phyloP scores from a whole-genome alignment of 2,888 invertebrate genomes.

The Cyclophora albipunctata region DNA sequence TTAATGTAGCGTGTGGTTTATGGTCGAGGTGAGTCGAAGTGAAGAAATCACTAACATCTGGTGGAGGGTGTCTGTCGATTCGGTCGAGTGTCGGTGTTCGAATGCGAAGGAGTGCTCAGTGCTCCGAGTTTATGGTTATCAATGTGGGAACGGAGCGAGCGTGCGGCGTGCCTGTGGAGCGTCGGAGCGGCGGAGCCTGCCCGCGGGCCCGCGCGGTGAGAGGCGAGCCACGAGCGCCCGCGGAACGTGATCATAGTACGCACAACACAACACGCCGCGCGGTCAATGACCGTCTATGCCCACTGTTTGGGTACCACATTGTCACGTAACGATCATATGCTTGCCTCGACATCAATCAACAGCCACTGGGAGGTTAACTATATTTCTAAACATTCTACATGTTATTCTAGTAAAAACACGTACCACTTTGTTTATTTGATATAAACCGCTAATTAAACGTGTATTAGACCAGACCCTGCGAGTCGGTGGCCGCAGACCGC shows the following conservation, averaged over 20 bases:
- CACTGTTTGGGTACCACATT: slow-evolving; percentile 21
- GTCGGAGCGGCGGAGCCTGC: slow-evolving; percentile 1
- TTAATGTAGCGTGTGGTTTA: slow-evolving; percentile 10
- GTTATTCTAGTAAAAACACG: too few species aligned
- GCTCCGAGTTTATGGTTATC: not conserved
- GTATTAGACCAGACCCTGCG: slow-evolving; percentile 28
- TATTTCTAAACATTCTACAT: not conserved
- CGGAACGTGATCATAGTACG: slow-evolving; percentile 12
- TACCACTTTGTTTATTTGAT: too few species aligned
- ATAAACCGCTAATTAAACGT: slow-evolving; percentile 25
- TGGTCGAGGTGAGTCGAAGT: slow-evolving; percentile 8
- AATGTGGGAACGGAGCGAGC: slow-evolving; percentile 1
- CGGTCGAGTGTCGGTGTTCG: not conserved
- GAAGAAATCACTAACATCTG: slow-evolving; percentile 13
- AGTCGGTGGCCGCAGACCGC: slow-evolving; percentile 35
- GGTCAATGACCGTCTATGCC: slow-evolving; percentile 23
- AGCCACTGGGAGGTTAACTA: slow-evolving; percentile 10
- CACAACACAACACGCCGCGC: slow-evolving; percentile 15
- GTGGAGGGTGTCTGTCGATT: not conserved
- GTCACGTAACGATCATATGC: slow-evolving; percentile 22
- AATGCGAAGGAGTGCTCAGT: slow-evolving; percentile 3
- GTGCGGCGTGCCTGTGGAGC: slow-evolving; percentile 1
- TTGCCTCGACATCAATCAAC: slow-evolving; percentile 14
- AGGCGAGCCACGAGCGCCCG: slow-evolving; percentile 7
- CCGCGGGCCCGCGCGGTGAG: not conserved